Conservation (phyloP, 1,140 invertebrate genomes). For the Drosophila nigromelanica region DNA sequence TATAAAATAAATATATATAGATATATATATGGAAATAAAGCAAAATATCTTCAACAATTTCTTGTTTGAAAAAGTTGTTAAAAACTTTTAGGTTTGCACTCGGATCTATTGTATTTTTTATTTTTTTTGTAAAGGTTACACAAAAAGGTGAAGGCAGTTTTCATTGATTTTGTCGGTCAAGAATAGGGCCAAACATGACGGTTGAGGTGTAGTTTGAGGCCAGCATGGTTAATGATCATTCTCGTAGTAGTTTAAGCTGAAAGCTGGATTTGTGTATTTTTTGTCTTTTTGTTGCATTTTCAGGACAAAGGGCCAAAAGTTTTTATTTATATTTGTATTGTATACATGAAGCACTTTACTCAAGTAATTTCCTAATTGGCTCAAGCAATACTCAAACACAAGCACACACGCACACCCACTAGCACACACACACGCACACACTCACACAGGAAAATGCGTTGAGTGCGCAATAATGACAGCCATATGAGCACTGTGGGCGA, state of each 20-base stretch:
- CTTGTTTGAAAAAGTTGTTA: neutral
- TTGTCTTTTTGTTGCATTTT: slow-evolving; percentile 16
- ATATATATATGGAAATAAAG: too few relatives aligned
- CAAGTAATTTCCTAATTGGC: slow-evolving; percentile 75
- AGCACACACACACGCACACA: neutral
- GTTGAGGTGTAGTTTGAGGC: neutral
- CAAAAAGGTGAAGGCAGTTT: slow-evolving; percentile 48
- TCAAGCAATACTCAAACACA: slow-evolving; percentile 46
- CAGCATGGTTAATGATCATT: slow-evolving; percentile 34
- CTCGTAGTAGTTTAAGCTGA: slow-evolving; percentile 26
- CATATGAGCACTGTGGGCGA: slow-evolving; percentile 42
- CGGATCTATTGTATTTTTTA: neutral
- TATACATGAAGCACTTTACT: slow-evolving; percentile 50
- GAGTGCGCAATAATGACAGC: slow-evolving; percentile 41
- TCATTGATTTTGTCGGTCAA: slow-evolving; percentile 35
- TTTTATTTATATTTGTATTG: slow-evolving; percentile 39
- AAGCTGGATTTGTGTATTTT: slow-evolving; percentile 17
- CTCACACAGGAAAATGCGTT: slow-evolving; percentile 15
- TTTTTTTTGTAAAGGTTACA: neutral
- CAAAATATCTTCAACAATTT: neutral
- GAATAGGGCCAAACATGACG: neutral
- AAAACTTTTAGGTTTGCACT: neutral
- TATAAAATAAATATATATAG: too few relatives aligned
- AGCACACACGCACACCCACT: slow-evolving; percentile 24
- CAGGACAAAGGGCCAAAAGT: slow-evolving; percentile 4